Evolutionary conservation across 2,113 vertebrate genomes (phyloP).

Genomic region (Perognathus longimembris): DNA sequence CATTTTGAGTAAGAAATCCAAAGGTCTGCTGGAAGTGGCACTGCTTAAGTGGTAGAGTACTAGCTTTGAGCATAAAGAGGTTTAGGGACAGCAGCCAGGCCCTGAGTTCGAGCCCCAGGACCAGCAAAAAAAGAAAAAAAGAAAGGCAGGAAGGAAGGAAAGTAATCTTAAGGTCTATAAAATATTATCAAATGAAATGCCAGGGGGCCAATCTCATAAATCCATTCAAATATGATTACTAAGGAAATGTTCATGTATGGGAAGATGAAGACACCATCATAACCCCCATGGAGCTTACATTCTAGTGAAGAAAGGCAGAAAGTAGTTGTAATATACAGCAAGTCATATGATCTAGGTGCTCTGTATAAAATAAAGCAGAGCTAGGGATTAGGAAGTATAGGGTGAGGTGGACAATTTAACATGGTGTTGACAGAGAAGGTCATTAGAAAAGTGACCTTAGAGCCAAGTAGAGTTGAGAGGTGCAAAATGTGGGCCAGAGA

Average conservation of each 20-base stretch:
- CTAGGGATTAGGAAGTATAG: not conserved
- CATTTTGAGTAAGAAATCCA: slow-evolving; percentile 29
- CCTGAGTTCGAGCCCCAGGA: too few relatives aligned
- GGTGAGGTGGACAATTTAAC: not conserved
- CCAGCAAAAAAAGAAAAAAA: too few relatives aligned
- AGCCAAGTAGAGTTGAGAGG: not conserved
- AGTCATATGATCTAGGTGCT: not conserved
- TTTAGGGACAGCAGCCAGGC: too few relatives aligned
- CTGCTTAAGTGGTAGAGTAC: too few relatives aligned
- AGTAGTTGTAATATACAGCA: not conserved
- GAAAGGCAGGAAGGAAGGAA: too few relatives aligned
- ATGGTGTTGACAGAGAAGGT: not conserved
- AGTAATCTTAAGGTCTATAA: not conserved
- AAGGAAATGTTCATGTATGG: not conserved
- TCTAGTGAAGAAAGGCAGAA: not conserved
- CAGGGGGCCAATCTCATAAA: not conserved
- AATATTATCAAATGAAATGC: not conserved
- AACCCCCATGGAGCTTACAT: not conserved
- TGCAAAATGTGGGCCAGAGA: not conserved
- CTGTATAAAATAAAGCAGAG: not conserved
- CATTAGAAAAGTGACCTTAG: not conserved
- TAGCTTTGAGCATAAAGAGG: too few relatives aligned
- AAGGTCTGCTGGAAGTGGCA: too few relatives aligned
- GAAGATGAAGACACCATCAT: not conserved
- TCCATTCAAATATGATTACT: not conserved